These are phyloP conservation scores for Catagonus wagneri DNA, from an alignment of 2,113 vertebrate species.

Conservation along the genomic window DNA sequence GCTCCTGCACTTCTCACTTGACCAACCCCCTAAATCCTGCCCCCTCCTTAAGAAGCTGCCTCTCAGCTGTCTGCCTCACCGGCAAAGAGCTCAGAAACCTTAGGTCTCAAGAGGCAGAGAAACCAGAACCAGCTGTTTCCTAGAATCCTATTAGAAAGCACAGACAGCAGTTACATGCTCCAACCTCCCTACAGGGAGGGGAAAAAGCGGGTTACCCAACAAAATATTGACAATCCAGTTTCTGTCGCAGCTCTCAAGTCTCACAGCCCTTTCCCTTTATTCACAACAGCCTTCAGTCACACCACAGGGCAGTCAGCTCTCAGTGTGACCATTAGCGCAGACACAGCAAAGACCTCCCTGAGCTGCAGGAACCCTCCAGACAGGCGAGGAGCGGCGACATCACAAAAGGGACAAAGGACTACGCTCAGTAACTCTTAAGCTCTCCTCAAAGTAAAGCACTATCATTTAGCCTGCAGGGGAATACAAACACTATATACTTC, in stretches of 20 bases:
- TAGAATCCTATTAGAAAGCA: neutral
- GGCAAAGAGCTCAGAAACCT: neutral
- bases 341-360: neutral
- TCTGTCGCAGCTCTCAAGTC: neutral
- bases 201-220: neutral
- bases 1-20: neutral
- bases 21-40: neutral
- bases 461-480: conserved; percentile 35
- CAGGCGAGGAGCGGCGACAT: neutral
- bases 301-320: neutral
- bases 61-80: neutral
- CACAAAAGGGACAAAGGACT: neutral
- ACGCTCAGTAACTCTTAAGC: neutral
- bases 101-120: neutral
- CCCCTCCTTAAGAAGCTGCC: neutral
- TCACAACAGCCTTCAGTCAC: neutral
- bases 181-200: neutral
- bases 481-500: conserved; percentile 47
- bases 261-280: neutral
- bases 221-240: neutral
- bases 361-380: neutral
- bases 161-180: neutral
- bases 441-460: conserved; percentile 35
- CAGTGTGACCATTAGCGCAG: neutral
- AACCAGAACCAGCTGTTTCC: neutral